phyloP scores from a whole-genome alignment of 2,888 invertebrate species.

The Melinaea menophilus region DNA sequence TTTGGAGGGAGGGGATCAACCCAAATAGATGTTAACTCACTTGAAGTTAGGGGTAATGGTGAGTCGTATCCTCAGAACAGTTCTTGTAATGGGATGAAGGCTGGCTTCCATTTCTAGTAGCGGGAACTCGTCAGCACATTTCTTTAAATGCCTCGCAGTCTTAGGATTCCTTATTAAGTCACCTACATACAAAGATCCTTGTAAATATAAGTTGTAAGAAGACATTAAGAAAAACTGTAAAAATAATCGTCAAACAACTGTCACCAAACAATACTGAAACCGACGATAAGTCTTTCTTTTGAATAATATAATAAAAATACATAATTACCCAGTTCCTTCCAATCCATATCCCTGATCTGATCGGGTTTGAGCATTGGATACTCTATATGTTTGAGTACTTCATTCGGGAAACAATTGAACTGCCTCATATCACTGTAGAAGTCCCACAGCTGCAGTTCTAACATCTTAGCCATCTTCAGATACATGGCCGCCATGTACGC shows the following conservation, averaged over 20 bases:
- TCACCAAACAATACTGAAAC: not conserved
- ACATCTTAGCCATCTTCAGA: slow-evolving; percentile 92
- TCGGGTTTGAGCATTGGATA: slow-evolving; percentile 85
- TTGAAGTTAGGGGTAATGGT: slow-evolving; percentile 84
- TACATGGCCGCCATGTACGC: slow-evolving; percentile 92
- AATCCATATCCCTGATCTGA: slow-evolving; percentile 90
- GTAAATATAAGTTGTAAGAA: no score
- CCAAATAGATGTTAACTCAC: slow-evolving; percentile 41
- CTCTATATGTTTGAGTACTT: slow-evolving; percentile 90
- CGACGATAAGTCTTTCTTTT: not conserved
- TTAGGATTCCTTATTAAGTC: slow-evolving; percentile 86
- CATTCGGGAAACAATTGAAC: slow-evolving; percentile 85
- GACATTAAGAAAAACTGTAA: no score
- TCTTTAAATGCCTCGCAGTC: slow-evolving; percentile 86
- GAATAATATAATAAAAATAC: not conserved
- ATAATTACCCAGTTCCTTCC: slow-evolving; percentile 87
- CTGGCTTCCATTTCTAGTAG: slow-evolving; percentile 87
- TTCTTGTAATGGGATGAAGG: slow-evolving; percentile 97
- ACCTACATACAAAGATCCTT: slow-evolving; percentile 60
- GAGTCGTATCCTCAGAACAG: slow-evolving; percentile 89
- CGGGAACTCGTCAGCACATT: slow-evolving; percentile 92
- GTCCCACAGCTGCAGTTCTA: slow-evolving; percentile 95
- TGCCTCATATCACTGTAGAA: slow-evolving; percentile 92
- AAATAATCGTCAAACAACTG: no score
- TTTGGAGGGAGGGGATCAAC: no score